Percentiles rank a stretch among this genome's conserved stretches.
These are phyloP conservation scores for Drosophila phalerata DNA, from an alignment of 2,888 invertebrate species.

Conservation along the genomic window DNA sequence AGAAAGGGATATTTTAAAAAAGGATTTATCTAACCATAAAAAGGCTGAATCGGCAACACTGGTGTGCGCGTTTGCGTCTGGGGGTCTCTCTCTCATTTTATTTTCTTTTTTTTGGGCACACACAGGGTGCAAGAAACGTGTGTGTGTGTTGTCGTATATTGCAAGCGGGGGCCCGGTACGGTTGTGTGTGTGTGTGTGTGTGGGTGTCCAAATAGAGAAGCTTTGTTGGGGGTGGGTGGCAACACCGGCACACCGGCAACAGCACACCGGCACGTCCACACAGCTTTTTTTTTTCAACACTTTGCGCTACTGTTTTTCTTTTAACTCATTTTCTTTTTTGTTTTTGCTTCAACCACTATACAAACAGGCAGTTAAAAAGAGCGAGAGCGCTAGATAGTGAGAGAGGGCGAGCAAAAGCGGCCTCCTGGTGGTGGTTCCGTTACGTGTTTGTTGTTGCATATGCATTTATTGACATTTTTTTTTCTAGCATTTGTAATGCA, in stretches of 20 bases:
- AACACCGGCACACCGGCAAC: constrained; percentile 43
- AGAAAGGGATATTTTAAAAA: too few relatives aligned
- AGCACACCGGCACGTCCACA: constrained; percentile 42
- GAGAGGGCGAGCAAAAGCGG: constrained; percentile 28
- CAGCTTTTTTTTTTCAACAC: constrained; percentile 35
- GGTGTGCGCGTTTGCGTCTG: constrained; percentile 35
- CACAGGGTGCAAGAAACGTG: constrained; percentile 48
- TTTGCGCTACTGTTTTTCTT: constrained; percentile 52
- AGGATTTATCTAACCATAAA: too few relatives aligned
- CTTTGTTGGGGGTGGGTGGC: constrained; percentile 60
- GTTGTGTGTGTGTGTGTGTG: constrained; percentile 1
- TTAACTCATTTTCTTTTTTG: constrained; percentile 17
- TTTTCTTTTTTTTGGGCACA: constrained; percentile 6
- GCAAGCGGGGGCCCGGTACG: constrained; percentile 22
- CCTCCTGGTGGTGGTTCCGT: constrained; percentile 72
- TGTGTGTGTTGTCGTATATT: constrained; percentile 19
- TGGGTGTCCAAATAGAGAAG: constrained; percentile 29
- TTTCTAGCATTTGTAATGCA: constrained; percentile 43
- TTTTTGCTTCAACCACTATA: constrained; percentile 41
- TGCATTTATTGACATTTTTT: constrained; percentile 80
- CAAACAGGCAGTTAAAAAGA: constrained; percentile 28
- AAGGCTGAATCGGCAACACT: not conserved
- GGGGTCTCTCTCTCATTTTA: constrained; percentile 26
- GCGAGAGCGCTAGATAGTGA: constrained; percentile 9
- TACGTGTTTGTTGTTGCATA: constrained; percentile 52